These are phyloP conservation scores for Drosophila obscura DNA, from an alignment of 1,140 invertebrate genomes.

Conservation along the genomic window DNA sequence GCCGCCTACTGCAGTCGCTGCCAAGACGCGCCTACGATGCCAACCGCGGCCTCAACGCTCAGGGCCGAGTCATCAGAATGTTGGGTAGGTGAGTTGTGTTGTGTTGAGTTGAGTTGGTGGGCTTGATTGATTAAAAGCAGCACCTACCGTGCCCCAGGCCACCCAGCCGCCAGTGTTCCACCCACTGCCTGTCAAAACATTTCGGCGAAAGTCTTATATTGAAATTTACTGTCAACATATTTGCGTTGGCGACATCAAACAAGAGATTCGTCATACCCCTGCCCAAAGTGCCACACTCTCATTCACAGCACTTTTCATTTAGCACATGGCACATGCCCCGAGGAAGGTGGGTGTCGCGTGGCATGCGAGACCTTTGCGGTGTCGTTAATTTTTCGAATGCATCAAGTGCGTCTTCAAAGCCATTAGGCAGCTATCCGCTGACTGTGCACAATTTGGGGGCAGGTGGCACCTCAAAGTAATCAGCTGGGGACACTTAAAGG, in stretches of 20 bases:
- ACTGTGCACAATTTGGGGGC: conserved; percentile 17
- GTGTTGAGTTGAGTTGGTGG: conserved; percentile 13
- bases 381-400: conserved; percentile 45
- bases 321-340: conserved; percentile 15
- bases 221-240: conserved; percentile 64
- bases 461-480: conserved; percentile 36
- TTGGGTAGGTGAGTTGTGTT: conserved; percentile 85
- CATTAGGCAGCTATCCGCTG: conserved; percentile 29
- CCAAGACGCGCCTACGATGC: conserved; percentile 63
- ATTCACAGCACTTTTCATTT: conserved; percentile 15
- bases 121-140: conserved; percentile 69
- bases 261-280: conserved; percentile 30
- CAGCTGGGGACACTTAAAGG: neutral
- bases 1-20: conserved; percentile 66
- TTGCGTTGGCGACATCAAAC: conserved; percentile 56
- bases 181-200: conserved; percentile 39
- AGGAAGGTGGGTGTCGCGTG: neutral
- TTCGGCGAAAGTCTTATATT: conserved; percentile 54
- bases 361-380: conserved; percentile 1
- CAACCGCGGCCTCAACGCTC: conserved; percentile 81
- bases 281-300: neutral
- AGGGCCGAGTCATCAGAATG: conserved; percentile 88
- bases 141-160: neutral
- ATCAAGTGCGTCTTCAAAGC: conserved; percentile 16
- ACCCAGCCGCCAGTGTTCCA: neutral